Percentiles rank a stretch among this genome's conserved stretches.
phyloP scores from a whole-genome alignment of 2,888 invertebrate genomes.

The Dysmachus trigonus region DNA sequence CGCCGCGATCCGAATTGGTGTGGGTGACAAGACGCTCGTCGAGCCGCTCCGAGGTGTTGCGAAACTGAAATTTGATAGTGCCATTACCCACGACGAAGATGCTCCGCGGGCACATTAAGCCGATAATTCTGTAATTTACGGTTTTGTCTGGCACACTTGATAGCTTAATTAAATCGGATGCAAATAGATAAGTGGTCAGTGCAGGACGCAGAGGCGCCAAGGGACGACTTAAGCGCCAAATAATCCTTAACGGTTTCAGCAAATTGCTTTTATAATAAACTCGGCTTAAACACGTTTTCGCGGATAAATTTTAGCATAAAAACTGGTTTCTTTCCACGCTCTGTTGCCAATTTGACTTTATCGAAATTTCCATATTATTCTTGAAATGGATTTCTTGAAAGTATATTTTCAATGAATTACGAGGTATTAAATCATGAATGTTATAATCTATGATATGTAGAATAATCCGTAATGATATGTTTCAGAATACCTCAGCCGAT shows the following conservation, averaged over 20 bases:
- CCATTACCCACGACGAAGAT: conserved; percentile 13
- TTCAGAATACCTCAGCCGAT: too few species aligned
- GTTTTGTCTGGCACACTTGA: background rate
- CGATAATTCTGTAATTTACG: conserved; percentile 26
- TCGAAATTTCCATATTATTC: background rate
- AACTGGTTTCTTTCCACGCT: background rate
- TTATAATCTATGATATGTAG: too few species aligned
- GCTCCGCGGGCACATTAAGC: conserved; percentile 2
- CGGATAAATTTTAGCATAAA: background rate
- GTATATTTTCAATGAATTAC: too few species aligned
- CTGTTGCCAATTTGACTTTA: background rate
- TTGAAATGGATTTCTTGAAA: background rate
- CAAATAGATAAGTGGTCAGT: background rate
- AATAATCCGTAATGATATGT: too few species aligned
- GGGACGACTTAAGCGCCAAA: conserved; percentile 4
- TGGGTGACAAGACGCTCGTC: conserved; percentile 10
- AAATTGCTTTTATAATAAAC: background rate
- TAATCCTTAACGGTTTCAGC: conserved; percentile 3
- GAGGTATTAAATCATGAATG: too few species aligned
- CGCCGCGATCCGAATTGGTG: conserved; percentile 10
- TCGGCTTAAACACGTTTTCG: background rate
- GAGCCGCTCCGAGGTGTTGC: conserved; percentile 12
- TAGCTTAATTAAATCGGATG: conserved; percentile 34
- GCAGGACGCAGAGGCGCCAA: background rate
- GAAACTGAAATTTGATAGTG: conserved; percentile 32